These are phyloP conservation scores for Spermophilus dauricus DNA, from an alignment of 2,113 vertebrate genomes.

Conservation along the genomic window DNA sequence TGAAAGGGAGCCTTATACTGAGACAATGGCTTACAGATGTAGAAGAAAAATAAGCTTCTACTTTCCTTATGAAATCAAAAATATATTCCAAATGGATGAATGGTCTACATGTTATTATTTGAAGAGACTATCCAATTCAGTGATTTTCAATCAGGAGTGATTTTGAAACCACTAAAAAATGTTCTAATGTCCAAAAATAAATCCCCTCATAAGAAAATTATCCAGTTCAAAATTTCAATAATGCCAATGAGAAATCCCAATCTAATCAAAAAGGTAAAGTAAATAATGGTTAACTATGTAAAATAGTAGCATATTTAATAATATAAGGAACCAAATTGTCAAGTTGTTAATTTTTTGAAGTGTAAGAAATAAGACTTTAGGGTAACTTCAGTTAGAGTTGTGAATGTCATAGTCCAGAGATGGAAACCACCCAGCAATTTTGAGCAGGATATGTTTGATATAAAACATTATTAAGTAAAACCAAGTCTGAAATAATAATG, in stretches of 20 bases:
- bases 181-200: neutral
- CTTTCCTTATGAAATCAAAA: neutral
- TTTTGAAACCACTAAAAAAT: neutral
- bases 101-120: neutral
- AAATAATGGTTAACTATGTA: neutral
- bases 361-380: neutral
- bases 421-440: neutral
- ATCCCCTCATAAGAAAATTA: neutral
- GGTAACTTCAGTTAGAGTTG: neutral
- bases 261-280: neutral
- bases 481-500: neutral
- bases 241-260: neutral
- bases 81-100: neutral
- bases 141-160: neutral
- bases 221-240: neutral
- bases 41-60: neutral
- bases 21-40: neutral
- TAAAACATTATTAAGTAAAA: neutral
- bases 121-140: neutral
- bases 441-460: neutral
- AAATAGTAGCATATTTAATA: neutral
- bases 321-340: neutral
- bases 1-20: neutral
- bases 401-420: neutral
- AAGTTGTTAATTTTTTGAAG: conserved; percentile 1